These are phyloP conservation scores for Drosophila kuntzei DNA, from an alignment of 2,888 invertebrate species.

Conservation along the genomic window DNA sequence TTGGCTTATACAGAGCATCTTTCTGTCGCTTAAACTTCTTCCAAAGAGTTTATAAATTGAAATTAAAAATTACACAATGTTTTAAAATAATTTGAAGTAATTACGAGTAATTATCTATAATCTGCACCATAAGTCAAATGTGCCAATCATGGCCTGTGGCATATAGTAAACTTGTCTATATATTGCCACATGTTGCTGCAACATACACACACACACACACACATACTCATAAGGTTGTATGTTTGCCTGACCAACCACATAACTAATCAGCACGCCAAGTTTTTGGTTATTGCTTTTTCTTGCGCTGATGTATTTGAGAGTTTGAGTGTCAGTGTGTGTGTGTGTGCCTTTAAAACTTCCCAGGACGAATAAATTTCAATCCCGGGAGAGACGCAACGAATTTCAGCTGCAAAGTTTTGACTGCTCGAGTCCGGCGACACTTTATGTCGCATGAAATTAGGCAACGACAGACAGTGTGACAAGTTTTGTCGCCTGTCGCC, in stretches of 20 bases:
- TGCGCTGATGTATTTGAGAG: not conserved
- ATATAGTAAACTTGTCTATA: conserved; percentile 2
- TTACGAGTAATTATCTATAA: not conserved
- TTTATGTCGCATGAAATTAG: conserved; percentile 78
- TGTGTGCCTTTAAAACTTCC: conserved; percentile 65
- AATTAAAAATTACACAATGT: not conserved
- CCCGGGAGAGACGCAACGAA: conserved; percentile 62
- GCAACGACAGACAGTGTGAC: conserved; percentile 52
- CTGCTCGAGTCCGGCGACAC: conserved; percentile 54
- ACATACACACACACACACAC: conserved; percentile 11
- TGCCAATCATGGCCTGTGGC: conserved; percentile 1
- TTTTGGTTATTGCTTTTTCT: conserved; percentile 46
- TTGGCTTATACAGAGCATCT: too few relatives aligned
- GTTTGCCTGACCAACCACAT: conserved; percentile 25
- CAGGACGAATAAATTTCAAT: conserved; percentile 75
- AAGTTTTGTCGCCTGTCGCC: conserved; percentile 33
- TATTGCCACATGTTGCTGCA: conserved; percentile 44
- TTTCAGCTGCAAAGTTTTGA: conserved; percentile 67
- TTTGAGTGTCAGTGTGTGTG: conserved; percentile 18
- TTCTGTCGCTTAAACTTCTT: not conserved
- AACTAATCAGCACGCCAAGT: conserved; percentile 55
- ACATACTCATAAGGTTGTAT: not conserved
- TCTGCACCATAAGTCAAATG: conserved; percentile 2
- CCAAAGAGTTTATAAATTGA: not conserved
- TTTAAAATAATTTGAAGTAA: conserved; percentile 5